Conservation (phyloP, 2,797 vertebrate species). For the Esox masquinongy region DNA sequence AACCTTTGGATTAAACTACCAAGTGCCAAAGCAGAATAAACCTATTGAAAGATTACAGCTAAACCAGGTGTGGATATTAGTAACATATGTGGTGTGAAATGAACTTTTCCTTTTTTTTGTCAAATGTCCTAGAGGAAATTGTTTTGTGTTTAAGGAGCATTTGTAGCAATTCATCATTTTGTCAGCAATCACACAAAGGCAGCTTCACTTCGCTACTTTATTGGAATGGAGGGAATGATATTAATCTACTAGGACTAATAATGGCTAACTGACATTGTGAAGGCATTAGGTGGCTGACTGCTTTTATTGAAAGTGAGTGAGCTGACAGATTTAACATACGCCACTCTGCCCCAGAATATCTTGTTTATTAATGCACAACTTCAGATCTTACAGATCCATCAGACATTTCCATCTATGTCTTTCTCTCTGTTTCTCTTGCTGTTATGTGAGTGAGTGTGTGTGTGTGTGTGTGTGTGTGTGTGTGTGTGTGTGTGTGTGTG, state of each 20-base stretch:
- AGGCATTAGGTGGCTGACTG: constrained; percentile 71
- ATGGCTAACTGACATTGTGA: constrained; percentile 71
- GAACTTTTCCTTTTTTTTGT: constrained; percentile 48
- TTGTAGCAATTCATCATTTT: constrained; percentile 73
- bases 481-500: constrained; percentile 4
- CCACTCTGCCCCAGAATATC: constrained; percentile 48
- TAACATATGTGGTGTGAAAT: constrained; percentile 41
- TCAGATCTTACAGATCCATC: constrained; percentile 50
- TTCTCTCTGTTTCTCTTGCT: constrained; percentile 22
- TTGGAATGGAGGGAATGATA: constrained; percentile 71
- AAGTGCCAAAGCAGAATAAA: not conserved
- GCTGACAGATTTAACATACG: constrained; percentile 59
- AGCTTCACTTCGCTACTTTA: constrained; percentile 68
- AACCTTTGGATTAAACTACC: not conserved
- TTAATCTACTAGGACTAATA: constrained; percentile 74
- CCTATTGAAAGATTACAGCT: not conserved
- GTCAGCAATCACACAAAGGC: constrained; percentile 62
- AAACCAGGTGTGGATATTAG: not conserved
- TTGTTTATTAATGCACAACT: constrained; percentile 64
- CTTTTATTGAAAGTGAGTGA: constrained; percentile 71
- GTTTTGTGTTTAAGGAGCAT: constrained; percentile 58
- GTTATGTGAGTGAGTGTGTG: not conserved
- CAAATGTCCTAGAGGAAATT: constrained; percentile 63
- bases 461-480: constrained; percentile 9
- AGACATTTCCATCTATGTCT: constrained; percentile 6